Percentiles rank a stretch among this genome's conserved stretches.
Conservation (phyloP, 1,140 invertebrate genomes). For the Mercenaria mercenaria region DNA sequence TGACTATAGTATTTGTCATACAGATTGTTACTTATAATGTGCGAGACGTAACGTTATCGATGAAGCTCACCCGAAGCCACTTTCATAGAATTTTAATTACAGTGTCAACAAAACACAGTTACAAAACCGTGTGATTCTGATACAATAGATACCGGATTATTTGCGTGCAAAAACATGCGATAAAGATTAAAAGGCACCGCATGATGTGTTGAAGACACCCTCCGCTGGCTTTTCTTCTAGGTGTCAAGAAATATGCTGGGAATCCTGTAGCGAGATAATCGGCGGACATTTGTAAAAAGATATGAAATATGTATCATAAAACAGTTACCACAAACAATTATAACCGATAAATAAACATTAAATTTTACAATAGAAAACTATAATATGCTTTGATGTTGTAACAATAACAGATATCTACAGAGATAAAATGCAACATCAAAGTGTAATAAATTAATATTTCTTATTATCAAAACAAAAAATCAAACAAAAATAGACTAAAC, state of each 20-base stretch:
- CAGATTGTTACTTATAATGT: not conserved
- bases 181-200: conserved; percentile 16
- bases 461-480: too few species aligned
- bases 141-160: not conserved
- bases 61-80: not conserved
- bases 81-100: not conserved
- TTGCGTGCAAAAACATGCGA: not conserved
- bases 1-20: not conserved
- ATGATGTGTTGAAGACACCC: not conserved
- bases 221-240: not conserved
- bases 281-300: not conserved
- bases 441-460: too few species aligned
- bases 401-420: too few species aligned
- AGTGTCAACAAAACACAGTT: not conserved
- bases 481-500: too few species aligned
- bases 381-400: not conserved
- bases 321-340: not conserved
- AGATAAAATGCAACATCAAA: too few species aligned
- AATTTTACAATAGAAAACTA: not conserved
- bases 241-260: conserved; percentile 49
- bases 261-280: conserved; percentile 25
- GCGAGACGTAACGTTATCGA: not conserved
- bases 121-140: not conserved
- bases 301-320: not conserved
- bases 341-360: not conserved